These are phyloP conservation scores for Ethmia dodecea DNA, from an alignment of 2,888 invertebrate genomes.

Conservation along the genomic window DNA sequence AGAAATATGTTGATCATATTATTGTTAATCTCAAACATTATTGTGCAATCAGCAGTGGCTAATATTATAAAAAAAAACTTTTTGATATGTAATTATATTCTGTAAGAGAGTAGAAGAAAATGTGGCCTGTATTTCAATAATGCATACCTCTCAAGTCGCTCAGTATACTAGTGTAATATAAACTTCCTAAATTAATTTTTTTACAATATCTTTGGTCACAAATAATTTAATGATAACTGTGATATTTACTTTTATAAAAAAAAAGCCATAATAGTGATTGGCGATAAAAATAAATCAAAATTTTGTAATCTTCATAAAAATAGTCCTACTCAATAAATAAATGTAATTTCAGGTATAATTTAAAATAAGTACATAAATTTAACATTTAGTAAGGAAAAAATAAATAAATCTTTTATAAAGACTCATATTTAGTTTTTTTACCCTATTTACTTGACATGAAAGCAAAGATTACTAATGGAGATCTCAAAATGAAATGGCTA, in stretches of 20 bases:
- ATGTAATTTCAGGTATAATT: slow-evolving; percentile 34
- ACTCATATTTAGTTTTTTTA: too few species aligned
- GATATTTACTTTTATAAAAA: slow-evolving; percentile 72
- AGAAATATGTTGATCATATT: too few species aligned
- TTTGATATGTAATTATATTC: background rate
- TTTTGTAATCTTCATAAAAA: slow-evolving; percentile 29
- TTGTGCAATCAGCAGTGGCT: slow-evolving; percentile 44
- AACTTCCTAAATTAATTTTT: slow-evolving; percentile 25
- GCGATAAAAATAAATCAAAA: slow-evolving; percentile 61
- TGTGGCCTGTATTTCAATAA: slow-evolving; percentile 28
- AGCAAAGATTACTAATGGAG: too few species aligned
- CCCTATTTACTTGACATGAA: too few species aligned
- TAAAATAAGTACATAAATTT: slow-evolving; percentile 31
- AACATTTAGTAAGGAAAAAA: slow-evolving; percentile 33
- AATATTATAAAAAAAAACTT: background rate
- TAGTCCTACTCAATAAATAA: slow-evolving; percentile 32
- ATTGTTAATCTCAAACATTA: slow-evolving; percentile 15
- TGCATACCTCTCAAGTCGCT: slow-evolving; percentile 40
- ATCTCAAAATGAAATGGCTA: too few species aligned
- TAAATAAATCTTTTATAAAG: slow-evolving; percentile 20
- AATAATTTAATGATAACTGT: slow-evolving; percentile 74
- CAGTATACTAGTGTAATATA: slow-evolving; percentile 35
- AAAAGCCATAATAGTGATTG: slow-evolving; percentile 54
- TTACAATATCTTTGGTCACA: slow-evolving; percentile 64
- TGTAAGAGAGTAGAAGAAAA: slow-evolving; percentile 11